phyloP scores from a whole-genome alignment of 2,888 invertebrate genomes.

The Gandaritis pyraliata region DNA sequence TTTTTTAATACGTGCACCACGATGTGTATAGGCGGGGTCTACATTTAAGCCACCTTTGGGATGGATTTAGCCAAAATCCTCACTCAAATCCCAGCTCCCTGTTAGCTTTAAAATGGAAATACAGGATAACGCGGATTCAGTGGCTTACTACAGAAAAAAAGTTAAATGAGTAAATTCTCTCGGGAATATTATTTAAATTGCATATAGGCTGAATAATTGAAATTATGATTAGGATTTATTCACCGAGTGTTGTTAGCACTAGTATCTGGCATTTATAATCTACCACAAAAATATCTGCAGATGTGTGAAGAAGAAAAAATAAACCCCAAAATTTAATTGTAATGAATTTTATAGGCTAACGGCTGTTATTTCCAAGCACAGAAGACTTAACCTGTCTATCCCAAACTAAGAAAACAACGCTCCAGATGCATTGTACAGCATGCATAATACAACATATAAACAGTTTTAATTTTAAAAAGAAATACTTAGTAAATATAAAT shows the following conservation, averaged over 20 bases:
- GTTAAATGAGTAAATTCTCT: conserved; percentile 55
- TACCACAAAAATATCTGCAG: too few relatives aligned
- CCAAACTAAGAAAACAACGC: too few relatives aligned
- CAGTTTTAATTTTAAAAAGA: too few relatives aligned
- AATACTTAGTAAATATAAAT: too few relatives aligned
- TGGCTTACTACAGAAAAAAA: conserved; percentile 59
- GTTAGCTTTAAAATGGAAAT: conserved; percentile 66
- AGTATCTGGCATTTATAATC: not conserved
- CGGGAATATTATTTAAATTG: conserved; percentile 56
- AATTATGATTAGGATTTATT: conserved; percentile 28
- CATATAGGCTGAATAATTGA: conserved; percentile 45
- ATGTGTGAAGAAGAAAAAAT: too few relatives aligned
- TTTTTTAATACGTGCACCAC: conserved; percentile 45
- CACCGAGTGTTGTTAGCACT: not conserved
- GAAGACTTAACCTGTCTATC: too few relatives aligned
- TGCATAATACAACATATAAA: too few relatives aligned
- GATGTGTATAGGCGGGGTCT: conserved; percentile 46
- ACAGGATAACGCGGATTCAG: conserved; percentile 61
- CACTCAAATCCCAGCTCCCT: conserved; percentile 56
- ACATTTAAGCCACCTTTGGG: conserved; percentile 55
- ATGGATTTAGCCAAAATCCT: conserved; percentile 54
- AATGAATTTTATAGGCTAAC: too few relatives aligned
- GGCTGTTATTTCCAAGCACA: too few relatives aligned
- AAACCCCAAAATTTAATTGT: too few relatives aligned
- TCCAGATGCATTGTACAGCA: too few relatives aligned